Conservation (phyloP, 2,797 vertebrate species). For the Muscicapa striata region DNA sequence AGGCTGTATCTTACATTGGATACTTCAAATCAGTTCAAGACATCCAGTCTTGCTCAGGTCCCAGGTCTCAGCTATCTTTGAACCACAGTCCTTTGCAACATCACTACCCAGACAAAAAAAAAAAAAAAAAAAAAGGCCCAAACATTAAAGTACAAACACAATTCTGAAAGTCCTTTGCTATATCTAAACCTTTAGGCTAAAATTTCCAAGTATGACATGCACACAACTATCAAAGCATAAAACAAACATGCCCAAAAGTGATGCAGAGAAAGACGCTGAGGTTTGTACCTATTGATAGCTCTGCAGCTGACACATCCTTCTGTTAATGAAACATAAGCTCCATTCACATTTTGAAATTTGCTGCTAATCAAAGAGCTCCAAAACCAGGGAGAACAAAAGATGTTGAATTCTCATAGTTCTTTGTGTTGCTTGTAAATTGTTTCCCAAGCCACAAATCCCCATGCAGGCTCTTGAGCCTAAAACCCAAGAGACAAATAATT, state of each 20-base stretch:
- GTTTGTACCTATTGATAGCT: fast-evolving
- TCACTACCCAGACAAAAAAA: not conserved
- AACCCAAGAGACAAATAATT: slow-evolving; percentile 33
- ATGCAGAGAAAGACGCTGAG: not conserved
- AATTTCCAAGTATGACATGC: not conserved
- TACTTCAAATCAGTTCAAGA: not conserved
- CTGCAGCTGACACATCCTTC: not conserved
- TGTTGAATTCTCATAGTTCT: not conserved
- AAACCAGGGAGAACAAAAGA: slow-evolving; percentile 12
- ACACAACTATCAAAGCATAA: not conserved
- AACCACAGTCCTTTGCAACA: not conserved
- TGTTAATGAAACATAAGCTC: slow-evolving; percentile 25
- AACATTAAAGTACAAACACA: not conserved
- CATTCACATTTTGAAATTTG: slow-evolving; percentile 44
- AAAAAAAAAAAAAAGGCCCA: not conserved
- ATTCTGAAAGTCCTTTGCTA: not conserved
- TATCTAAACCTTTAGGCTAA: not conserved
- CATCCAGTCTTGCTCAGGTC: not conserved
- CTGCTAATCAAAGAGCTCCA: not conserved
- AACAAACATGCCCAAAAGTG: not conserved
- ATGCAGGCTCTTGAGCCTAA: slow-evolving; percentile 27
- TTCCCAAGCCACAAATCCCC: slow-evolving; percentile 3
- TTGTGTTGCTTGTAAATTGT: not conserved
- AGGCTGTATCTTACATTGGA: not conserved
- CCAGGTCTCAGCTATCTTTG: not conserved